Evolutionary conservation across 2,113 vertebrate genomes (phyloP).

Genomic region (Potamarius usumacintae): DNA sequence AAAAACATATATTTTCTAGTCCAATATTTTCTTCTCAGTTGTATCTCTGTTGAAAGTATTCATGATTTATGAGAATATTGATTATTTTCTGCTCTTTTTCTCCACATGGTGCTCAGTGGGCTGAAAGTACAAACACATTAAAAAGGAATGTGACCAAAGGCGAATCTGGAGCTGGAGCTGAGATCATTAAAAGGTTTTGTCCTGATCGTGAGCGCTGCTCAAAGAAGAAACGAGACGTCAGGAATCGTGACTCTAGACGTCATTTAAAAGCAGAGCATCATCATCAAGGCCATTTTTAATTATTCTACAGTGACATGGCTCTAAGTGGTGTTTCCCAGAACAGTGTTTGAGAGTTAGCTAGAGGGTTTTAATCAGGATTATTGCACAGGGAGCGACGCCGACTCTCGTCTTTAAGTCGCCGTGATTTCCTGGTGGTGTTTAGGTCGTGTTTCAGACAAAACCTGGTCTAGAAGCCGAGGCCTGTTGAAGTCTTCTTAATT

Average conservation of each 20-base stretch:
- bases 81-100: not conserved
- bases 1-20: too few species aligned
- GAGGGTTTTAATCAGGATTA: not conserved
- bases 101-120: not conserved
- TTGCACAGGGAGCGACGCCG: not conserved
- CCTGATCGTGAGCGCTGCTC: not conserved
- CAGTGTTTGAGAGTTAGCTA: not conserved
- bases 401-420: not conserved
- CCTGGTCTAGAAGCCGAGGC: not conserved
- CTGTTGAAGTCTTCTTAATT: conserved; percentile 36
- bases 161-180: not conserved
- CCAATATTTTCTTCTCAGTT: not conserved
- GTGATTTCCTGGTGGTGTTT: not conserved
- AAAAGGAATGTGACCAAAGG: not conserved
- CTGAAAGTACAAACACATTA: not conserved
- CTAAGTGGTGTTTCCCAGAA: not conserved
- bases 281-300: not conserved
- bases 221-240: not conserved
- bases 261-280: not conserved
- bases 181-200: not conserved
- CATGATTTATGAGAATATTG: not conserved
- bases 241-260: not conserved
- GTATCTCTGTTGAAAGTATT: not conserved
- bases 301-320: not conserved
- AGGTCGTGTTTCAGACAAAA: conserved; percentile 15